phyloP scores from a whole-genome alignment of 2,797 vertebrate genomes.

The Epinephelus malabaricus region DNA sequence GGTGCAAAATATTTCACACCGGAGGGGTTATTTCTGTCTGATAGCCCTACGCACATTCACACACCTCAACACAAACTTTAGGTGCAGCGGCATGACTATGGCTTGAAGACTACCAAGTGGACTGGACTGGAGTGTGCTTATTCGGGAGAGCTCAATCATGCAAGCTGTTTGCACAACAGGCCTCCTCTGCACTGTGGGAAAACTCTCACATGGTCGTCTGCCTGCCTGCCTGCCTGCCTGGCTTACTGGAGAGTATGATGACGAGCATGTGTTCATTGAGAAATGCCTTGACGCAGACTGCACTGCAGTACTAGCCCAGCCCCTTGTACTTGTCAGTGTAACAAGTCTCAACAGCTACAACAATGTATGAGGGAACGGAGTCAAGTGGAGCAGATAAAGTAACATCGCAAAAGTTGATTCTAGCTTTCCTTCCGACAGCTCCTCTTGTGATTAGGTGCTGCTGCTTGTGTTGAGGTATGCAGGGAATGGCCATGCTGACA shows the following conservation, averaged over 20 bases:
- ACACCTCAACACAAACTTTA: conserved; percentile 30
- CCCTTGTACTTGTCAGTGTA: conserved; percentile 62
- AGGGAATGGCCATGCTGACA: conserved; percentile 61
- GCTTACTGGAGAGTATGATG: conserved; percentile 41
- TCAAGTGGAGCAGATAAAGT: conserved; percentile 49
- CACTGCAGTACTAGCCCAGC: conserved; percentile 50
- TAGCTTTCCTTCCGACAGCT: conserved; percentile 47
- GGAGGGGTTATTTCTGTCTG: conserved; percentile 20
- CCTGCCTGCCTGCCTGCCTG: conserved; percentile 21
- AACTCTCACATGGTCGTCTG: conserved; percentile 69
- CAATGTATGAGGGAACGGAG: conserved; percentile 51
- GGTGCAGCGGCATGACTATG: neutral
- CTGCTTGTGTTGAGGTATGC: conserved; percentile 50
- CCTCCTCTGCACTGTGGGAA: conserved; percentile 75
- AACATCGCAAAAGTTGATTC: conserved; percentile 34
- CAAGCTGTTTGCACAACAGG: conserved; percentile 72
- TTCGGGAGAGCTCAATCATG: conserved; percentile 53
- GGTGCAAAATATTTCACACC: conserved; percentile 54
- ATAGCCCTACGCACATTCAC: conserved; percentile 13
- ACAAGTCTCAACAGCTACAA: conserved; percentile 81
- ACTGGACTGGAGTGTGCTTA: conserved; percentile 47
- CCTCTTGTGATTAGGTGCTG: conserved; percentile 50
- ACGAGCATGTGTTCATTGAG: conserved; percentile 66
- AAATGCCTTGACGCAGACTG: conserved; percentile 61
- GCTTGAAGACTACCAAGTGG: conserved; percentile 38